A percentile compares a stretch with the other conserved stretches of the same genome.
phyloP scores from a whole-genome alignment of 2,797 vertebrate species.

The Iguana delicatissima region DNA sequence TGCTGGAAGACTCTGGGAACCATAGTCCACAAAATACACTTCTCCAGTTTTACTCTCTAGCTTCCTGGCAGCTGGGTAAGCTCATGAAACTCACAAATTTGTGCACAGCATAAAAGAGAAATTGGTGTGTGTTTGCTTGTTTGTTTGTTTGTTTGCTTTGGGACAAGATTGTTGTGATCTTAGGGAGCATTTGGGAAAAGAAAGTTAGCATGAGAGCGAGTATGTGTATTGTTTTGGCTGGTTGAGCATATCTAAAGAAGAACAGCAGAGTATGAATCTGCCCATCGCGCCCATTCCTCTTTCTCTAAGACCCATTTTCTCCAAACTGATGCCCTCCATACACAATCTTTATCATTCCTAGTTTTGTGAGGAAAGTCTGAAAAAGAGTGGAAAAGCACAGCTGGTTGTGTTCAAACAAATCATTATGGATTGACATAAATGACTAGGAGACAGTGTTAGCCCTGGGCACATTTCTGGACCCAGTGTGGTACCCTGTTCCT shows the following conservation, averaged over 20 bases:
- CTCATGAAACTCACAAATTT: neutral
- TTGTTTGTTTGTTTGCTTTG: neutral
- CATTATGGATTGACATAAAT: too few species aligned
- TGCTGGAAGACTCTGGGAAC: too few species aligned
- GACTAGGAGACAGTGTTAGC: too few species aligned
- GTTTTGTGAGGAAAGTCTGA: neutral
- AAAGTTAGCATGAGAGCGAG: neutral
- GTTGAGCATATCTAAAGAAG: neutral
- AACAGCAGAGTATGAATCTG: neutral
- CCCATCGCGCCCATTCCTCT: neutral
- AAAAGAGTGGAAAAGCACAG: neutral
- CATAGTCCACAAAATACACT: neutral
- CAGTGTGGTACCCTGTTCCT: too few species aligned
- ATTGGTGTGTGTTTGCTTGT: neutral
- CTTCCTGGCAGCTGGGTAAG: neutral
- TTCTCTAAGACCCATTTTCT: neutral
- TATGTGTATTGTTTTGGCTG: neutral
- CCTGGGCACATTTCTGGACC: too few species aligned
- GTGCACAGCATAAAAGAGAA: neutral
- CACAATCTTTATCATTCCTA: neutral
- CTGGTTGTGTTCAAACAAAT: too few species aligned
- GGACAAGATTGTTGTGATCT: neutral
- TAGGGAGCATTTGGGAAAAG: neutral
- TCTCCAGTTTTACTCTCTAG: neutral
- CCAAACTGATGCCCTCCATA: neutral